Conservation (phyloP, 2,113 vertebrate species). For the Halichoeres trimaculatus region DNA sequence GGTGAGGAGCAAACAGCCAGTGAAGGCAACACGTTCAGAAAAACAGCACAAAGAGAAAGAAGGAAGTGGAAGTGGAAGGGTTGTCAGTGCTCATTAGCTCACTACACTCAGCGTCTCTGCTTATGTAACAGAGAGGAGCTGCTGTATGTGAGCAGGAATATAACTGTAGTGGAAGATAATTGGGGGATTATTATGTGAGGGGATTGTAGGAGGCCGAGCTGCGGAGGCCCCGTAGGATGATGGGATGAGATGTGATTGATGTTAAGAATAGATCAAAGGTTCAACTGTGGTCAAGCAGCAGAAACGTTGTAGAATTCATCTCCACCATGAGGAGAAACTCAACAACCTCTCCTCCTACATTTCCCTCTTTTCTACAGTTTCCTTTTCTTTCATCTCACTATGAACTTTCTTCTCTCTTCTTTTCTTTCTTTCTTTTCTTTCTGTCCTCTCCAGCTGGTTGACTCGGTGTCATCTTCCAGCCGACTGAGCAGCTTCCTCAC, state of each 20-base stretch:
- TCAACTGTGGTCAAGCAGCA: conserved; percentile 52
- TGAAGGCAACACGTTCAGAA: conserved; percentile 28
- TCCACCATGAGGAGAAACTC: conserved; percentile 31
- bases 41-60: conserved; percentile 19
- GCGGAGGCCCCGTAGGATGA: conserved; percentile 21
- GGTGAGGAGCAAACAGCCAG: conserved; percentile 8
- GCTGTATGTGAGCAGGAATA: conserved; percentile 38
- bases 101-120: conserved; percentile 11
- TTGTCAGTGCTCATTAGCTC: conserved; percentile 62
- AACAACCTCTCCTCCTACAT: conserved; percentile 22
- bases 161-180: conserved; percentile 30
- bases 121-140: conserved; percentile 62
- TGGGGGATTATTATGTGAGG: conserved; percentile 38
- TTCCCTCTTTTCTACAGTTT: conserved; percentile 12
- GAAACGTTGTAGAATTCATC: conserved; percentile 18
- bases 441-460: conserved; percentile 11
- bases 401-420: neutral
- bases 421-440: neutral
- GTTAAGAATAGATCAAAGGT: conserved; percentile 30
- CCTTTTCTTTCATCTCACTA: neutral
- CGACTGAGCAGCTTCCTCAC: conserved; percentile 10
- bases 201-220: conserved; percentile 8
- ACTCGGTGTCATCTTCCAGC: conserved; percentile 19
- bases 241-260: conserved; percentile 45
- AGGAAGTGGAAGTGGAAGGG: conserved; percentile 33